Conservation (phyloP, 1,140 invertebrate species). For the Elysia chlorotica region DNA sequence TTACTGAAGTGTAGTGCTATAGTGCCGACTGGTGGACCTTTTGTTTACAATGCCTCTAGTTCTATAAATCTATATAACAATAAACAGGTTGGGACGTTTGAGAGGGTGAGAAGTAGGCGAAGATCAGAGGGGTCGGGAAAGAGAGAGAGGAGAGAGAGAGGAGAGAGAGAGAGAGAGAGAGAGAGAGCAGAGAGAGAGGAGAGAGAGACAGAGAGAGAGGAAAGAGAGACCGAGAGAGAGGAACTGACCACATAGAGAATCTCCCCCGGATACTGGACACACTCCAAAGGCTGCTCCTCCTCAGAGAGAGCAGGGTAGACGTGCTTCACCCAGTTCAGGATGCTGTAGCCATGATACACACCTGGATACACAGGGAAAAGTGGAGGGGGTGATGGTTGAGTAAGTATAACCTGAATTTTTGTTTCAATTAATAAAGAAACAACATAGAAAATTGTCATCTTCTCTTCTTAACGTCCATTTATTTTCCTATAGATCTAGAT, state of each 20-base stretch:
- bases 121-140: background rate
- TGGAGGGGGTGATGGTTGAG: too few relatives aligned
- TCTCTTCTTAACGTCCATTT: too few relatives aligned
- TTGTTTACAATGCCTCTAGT: too few relatives aligned
- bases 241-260: constrained; percentile 28
- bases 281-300: constrained; percentile 35
- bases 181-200: constrained; percentile 3
- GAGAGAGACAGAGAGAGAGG: background rate
- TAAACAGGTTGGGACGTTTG: background rate
- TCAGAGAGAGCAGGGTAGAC: constrained; percentile 23
- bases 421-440: too few relatives aligned
- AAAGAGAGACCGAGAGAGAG: background rate
- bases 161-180: background rate
- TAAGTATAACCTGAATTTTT: too few relatives aligned
- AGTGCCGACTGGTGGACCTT: too few relatives aligned
- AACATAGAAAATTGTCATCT: too few relatives aligned
- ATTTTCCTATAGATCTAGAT: too few relatives aligned
- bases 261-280: constrained; percentile 53
- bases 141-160: background rate
- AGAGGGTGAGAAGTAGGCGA: background rate
- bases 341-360: constrained; percentile 23
- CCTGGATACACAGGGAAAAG: constrained; percentile 14
- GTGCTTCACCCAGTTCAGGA: constrained; percentile 21
- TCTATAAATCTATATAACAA: too few relatives aligned
- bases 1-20: too few relatives aligned